These are phyloP conservation scores for Lepidochrysops patricia DNA, from an alignment of 2,888 invertebrate genomes.

Conservation along the genomic window DNA sequence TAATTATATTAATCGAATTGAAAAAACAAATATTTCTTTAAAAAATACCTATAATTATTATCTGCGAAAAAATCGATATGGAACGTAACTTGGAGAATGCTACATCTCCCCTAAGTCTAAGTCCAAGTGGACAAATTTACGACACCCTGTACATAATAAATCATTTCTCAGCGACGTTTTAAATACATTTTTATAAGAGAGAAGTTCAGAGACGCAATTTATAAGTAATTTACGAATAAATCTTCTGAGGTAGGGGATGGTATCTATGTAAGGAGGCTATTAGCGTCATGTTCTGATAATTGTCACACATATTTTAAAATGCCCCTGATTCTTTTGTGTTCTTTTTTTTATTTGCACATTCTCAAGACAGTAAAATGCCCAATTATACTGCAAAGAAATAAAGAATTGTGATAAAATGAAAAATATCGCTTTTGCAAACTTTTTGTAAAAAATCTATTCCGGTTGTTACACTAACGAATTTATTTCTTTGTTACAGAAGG, in stretches of 20 bases:
- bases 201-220: slow-evolving; percentile 57
- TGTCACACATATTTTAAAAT: slow-evolving; percentile 74
- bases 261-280: slow-evolving; percentile 69
- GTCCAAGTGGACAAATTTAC: slow-evolving; percentile 70
- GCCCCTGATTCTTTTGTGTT: slow-evolving; percentile 30
- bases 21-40: too few relatives aligned
- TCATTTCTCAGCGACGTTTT: slow-evolving; percentile 68
- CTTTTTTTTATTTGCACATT: slow-evolving; percentile 2
- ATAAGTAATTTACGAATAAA: slow-evolving; percentile 74
- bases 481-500: slow-evolving; percentile 65
- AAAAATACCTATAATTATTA: too few relatives aligned
- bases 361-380: not conserved
- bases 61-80: too few relatives aligned
- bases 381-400: slow-evolving; percentile 41
- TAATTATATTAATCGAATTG: slow-evolving; percentile 13
- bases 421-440: slow-evolving; percentile 27
- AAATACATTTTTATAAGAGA: slow-evolving; percentile 73
- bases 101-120: slow-evolving; percentile 57
- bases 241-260: slow-evolving; percentile 55
- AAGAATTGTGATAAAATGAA: slow-evolving; percentile 17
- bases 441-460: slow-evolving; percentile 29
- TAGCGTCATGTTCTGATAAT: slow-evolving; percentile 73
- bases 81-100: slow-evolving; percentile 26
- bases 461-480: slow-evolving; percentile 38
- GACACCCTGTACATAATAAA: slow-evolving; percentile 60